A percentile compares a stretch with the other conserved stretches of the same genome.
These are phyloP conservation scores for Aphaenogaster ashmeadi DNA, from an alignment of 1,140 invertebrate species.

Conservation along the genomic window DNA sequence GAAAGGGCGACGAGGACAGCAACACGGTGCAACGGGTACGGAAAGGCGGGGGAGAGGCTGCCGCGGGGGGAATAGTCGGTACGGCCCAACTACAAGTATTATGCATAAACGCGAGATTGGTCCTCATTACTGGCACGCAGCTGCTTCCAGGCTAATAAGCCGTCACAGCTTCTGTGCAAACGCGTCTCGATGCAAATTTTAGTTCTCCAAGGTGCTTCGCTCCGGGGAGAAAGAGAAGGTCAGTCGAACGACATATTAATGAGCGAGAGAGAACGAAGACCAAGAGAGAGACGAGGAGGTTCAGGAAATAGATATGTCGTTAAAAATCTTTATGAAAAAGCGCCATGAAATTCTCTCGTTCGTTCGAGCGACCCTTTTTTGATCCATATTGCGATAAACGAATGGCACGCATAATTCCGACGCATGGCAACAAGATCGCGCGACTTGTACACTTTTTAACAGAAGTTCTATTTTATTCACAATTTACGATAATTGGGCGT, in stretches of 20 bases:
- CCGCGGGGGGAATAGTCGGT: not conserved
- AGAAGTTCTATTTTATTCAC: not conserved
- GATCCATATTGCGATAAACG: not conserved
- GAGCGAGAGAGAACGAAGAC: constrained; percentile 33
- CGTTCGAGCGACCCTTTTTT: not conserved
- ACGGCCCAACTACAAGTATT: constrained; percentile 72
- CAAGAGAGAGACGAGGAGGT: not conserved
- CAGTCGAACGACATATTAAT: not conserved
- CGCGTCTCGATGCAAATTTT: constrained; percentile 75
- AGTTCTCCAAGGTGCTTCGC: constrained; percentile 32
- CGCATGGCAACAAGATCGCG: not conserved
- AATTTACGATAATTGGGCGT: not conserved
- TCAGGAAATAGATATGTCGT: constrained; percentile 11
- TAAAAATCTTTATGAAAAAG: not conserved
- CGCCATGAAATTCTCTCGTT: not conserved
- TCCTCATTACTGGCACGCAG: constrained; percentile 86
- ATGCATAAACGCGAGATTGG: constrained; percentile 82
- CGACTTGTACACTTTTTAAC: not conserved
- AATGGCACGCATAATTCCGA: not conserved
- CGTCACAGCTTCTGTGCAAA: constrained; percentile 85
- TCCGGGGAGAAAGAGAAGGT: constrained; percentile 26
- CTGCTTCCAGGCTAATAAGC: constrained; percentile 86
- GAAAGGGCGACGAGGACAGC: not conserved
- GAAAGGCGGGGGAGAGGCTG: constrained; percentile 28
- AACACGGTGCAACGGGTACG: constrained; percentile 8